Conservation (phyloP, 2,888 invertebrate species). For the Carterocephalus palaemon region DNA sequence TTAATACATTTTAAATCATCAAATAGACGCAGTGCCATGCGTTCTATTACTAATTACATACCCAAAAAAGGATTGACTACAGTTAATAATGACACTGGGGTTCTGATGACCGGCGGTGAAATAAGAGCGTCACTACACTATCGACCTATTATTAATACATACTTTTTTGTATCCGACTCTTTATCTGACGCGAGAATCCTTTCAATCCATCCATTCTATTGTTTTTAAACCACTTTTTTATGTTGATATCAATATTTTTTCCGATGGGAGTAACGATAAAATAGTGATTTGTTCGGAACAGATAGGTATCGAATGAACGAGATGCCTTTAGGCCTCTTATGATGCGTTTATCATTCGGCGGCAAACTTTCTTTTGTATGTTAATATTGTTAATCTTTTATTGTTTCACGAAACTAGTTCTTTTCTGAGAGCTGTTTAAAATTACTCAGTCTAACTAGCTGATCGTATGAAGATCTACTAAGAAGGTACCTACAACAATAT, state of each 20-base stretch:
- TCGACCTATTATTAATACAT: constrained; percentile 75
- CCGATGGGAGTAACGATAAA: constrained; percentile 73
- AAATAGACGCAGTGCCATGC: too few relatives aligned
- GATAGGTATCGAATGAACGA: constrained; percentile 65
- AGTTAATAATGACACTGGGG: constrained; percentile 29
- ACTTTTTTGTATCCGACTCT: constrained; percentile 58
- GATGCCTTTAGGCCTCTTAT: constrained; percentile 62
- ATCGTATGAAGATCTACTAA: neutral
- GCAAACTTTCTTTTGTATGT: constrained; percentile 69
- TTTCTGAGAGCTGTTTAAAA: constrained; percentile 11
- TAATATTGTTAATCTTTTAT: constrained; percentile 72
- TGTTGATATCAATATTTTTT: constrained; percentile 77
- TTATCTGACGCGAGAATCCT: constrained; percentile 73
- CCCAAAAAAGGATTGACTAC: constrained; percentile 13
- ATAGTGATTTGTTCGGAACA: constrained; percentile 73
- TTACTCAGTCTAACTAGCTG: constrained; percentile 5
- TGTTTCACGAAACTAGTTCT: constrained; percentile 49
- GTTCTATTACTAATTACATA: constrained; percentile 6
- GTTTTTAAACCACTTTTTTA: constrained; percentile 75
- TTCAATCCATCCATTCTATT: constrained; percentile 75
- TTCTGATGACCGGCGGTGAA: constrained; percentile 52
- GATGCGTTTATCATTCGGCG: constrained; percentile 72
- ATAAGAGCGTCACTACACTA: constrained; percentile 49
- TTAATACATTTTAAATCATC: too few relatives aligned
- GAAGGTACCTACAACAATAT: too few relatives aligned